These are phyloP conservation scores for Ara ararauna DNA, from an alignment of 2,797 vertebrate genomes.

Conservation along the genomic window DNA sequence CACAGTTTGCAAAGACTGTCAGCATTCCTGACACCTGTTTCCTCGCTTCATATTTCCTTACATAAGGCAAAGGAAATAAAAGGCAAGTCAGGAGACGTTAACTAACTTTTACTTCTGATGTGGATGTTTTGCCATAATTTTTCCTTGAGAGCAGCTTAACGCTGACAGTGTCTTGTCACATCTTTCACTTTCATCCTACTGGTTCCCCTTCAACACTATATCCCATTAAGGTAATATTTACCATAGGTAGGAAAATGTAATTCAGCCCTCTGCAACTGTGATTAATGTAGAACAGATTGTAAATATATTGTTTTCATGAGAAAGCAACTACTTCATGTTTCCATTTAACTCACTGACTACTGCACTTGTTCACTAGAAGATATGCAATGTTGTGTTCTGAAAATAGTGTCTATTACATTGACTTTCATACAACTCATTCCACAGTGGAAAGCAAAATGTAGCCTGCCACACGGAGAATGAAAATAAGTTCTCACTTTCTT, in stretches of 20 bases:
- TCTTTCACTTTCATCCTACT: neutral
- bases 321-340: neutral
- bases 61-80: neutral
- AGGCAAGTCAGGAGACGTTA: neutral
- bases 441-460: neutral
- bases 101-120: neutral
- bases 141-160: neutral
- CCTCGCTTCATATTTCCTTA: neutral
- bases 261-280: neutral
- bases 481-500: neutral
- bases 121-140: neutral
- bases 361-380: neutral
- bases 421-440: neutral
- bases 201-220: neutral
- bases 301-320: constrained; percentile 24
- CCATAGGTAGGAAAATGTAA: neutral
- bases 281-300: constrained; percentile 1
- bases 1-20: neutral
- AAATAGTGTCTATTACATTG: neutral
- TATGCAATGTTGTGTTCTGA: neutral
- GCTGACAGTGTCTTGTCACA: neutral
- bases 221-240: neutral
- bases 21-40: neutral
- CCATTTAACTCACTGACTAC: neutral
- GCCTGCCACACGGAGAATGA: neutral